phyloP scores from a whole-genome alignment of 2,888 invertebrate genomes.

The Apotomis turbidana region DNA sequence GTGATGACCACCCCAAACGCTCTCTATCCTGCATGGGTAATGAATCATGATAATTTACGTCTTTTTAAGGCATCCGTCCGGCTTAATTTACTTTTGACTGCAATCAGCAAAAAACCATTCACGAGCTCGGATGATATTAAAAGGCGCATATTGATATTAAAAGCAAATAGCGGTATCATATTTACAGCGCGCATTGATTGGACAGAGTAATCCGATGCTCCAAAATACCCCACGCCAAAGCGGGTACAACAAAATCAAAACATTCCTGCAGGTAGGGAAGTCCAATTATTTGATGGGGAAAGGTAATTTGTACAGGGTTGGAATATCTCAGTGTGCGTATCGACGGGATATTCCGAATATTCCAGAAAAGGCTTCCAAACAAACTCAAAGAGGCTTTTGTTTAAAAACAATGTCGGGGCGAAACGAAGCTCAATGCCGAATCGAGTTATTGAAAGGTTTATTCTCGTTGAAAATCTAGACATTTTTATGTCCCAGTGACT shows the following conservation, averaged over 20 bases:
- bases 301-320: constrained; percentile 41
- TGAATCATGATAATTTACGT: not conserved
- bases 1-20: not conserved
- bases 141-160: not conserved
- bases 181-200: constrained; percentile 20
- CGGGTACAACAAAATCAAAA: constrained; percentile 41
- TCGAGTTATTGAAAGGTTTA: constrained; percentile 14
- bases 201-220: constrained; percentile 31
- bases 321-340: constrained; percentile 39
- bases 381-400: constrained; percentile 43
- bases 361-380: constrained; percentile 37
- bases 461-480: constrained; percentile 3
- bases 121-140: constrained; percentile 1
- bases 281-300: constrained; percentile 40
- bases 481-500: not conserved
- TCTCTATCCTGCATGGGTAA: not conserved
- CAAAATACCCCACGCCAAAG: constrained; percentile 25
- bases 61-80: not conserved
- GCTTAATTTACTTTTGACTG: not conserved
- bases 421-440: constrained; percentile 39
- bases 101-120: not conserved
- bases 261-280: constrained; percentile 39
- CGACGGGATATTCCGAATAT: constrained; percentile 42
- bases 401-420: constrained; percentile 43
- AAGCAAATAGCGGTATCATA: constrained; percentile 23